Base-by-base conservation (phyloP, 1,140 invertebrate species). In the Drosophila sp. region DNA sequence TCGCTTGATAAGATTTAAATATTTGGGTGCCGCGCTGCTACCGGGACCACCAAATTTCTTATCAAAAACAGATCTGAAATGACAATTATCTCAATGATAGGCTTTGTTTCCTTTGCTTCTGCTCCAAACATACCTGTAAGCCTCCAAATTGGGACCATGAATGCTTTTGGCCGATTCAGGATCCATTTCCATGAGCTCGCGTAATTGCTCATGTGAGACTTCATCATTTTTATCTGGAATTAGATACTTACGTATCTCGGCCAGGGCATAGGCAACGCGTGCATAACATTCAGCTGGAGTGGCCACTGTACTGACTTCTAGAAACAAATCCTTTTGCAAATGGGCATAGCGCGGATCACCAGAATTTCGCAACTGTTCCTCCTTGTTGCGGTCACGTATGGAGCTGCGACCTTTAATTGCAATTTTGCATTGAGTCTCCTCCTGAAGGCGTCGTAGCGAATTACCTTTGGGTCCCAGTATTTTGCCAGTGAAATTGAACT, bases 401-500 rank as follows among this genome's bases (percentile, higher is more conserved):
- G 97, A 98, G 8, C 97, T 97, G 73, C 96, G 94, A 1, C 97
- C 97, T 1, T 98, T 93, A 17, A 98, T 96, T 0, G 97, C 96
- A 95, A 98, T 98, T 92, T 97, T 98, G 73, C 97, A 97, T 93
- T 97, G 96, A 1, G 97, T 98, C 83, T 97, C 96, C 90, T 98
- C 97, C 91, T 98, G 97, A 10, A 98, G 93, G 60, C 96, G 93
- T 83, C 98, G 97, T 85, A 98, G 92, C 0, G 97, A 97, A 89
- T 96, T 96, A 23, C 97, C 97, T 92, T 98, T 98, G 17, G 97
- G 97, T 1, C 97, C 97, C 77, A 98, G 92, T n/a, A 98, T 93
- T 92, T 98, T 98, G 1, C 97, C 97, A 67, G 98, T 96, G 92
- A 98, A 98, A 92, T 98, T 98, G 91, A 97, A 98, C 96, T 97